Evolutionary conservation across 2,797 vertebrate genomes (phyloP), one percentile per base, ranked within the genome.

Genomic region (Cryptoblepharus egeriae): DNA sequence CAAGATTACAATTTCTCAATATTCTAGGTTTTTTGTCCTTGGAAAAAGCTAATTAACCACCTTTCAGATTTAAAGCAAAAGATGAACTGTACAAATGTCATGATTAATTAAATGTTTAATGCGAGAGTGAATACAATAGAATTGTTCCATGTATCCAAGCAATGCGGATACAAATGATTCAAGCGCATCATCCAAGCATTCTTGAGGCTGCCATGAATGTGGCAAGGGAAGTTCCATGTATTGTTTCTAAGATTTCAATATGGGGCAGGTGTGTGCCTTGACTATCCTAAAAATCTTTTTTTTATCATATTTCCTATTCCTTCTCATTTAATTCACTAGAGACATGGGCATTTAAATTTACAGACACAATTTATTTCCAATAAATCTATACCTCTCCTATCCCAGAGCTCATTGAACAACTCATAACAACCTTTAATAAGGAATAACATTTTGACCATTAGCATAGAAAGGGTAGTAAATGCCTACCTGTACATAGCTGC

Each of bases 11-110:
- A 79, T 88, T 90, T 86, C 81, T 89, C 82, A 70, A 83, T 90
- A 91, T 92, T 89, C 90, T 92, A 15, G 90, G 88, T 90, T 85
- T 68, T 42, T 81, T 71, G 83, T 75, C 77, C 88, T 91, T 79
- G 77, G 89, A 85, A 72, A 90, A 84, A 89, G 89, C 82, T 90
- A 83, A 93, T 93, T 93, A 93, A 89, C 88, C 88, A 85, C 77
- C 90, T 87, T 77, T 74, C 85, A 39, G 83, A 82, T 75, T 52
- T 80, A 3, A 74, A 58, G 81, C 1, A 2, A 75, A 71, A 88
- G 77, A 73, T 26, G 83, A 71, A 82, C 5, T n/a, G 85, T 55
- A 82, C 90, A 90, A 93, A 90, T 90, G 92, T 87, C 90, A 89
- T 87, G 68, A 89, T 90, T 92, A 92, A 92, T 92, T 92, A 92